Conservation (phyloP, 2,797 vertebrate species). For the Amblyraja radiata region DNA sequence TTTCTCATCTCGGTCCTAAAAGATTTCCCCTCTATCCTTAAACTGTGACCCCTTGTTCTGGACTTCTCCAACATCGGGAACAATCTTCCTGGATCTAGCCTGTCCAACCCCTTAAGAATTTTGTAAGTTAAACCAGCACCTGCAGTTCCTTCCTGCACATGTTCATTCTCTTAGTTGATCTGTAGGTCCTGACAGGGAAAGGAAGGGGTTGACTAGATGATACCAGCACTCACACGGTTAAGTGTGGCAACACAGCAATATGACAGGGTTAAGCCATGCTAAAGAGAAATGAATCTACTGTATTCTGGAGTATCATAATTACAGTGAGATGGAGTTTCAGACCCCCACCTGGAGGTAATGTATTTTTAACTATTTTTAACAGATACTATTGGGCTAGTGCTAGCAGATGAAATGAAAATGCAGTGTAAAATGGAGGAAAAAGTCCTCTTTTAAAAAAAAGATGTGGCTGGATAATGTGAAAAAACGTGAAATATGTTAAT, state of each 20-base stretch:
- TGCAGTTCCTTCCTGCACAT: too few relatives aligned
- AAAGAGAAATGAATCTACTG: conserved; percentile 40
- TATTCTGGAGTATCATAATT: conserved; percentile 82
- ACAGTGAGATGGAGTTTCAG: conserved; percentile 89
- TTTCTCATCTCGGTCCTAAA: too few relatives aligned
- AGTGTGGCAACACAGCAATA: neutral
- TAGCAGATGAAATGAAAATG: conserved; percentile 64
- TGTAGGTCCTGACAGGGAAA: neutral
- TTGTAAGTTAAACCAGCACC: too few relatives aligned
- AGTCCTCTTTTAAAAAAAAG: neutral
- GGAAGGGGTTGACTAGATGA: neutral
- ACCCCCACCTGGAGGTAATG: conserved; percentile 81
- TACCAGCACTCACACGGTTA: conserved; percentile 11
- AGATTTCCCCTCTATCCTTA: too few relatives aligned
- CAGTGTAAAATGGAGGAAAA: neutral
- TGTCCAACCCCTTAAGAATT: too few relatives aligned
- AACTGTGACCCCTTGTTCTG: too few relatives aligned
- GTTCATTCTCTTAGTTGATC: neutral
- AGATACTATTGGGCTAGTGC: conserved; percentile 72
- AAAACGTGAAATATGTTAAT: conserved; percentile 34
- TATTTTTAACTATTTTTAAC: conserved; percentile 74
- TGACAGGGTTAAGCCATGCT: conserved; percentile 33
- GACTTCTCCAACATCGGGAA: too few relatives aligned
- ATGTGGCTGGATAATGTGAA: conserved; percentile 28
- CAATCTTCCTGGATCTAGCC: too few relatives aligned